These are phyloP conservation scores for Deroptyus accipitrinus DNA, from an alignment of 2,113 vertebrate genomes.

Conservation along the genomic window DNA sequence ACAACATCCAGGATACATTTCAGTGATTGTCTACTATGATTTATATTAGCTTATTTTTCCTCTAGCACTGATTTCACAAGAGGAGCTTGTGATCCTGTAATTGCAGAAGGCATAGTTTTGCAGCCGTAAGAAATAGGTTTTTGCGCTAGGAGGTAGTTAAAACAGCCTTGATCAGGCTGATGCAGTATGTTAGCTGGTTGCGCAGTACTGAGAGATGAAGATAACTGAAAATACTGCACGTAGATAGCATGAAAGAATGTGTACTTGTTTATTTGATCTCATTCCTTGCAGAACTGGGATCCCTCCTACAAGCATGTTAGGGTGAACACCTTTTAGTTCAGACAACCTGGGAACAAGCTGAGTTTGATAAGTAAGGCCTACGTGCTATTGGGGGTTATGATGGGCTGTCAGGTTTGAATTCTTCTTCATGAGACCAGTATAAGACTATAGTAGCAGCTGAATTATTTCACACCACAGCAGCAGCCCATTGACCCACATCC, in stretches of 20 bases:
- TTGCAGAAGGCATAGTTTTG: conserved; percentile 8
- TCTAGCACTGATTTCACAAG: conserved; percentile 30
- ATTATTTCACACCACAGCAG: neutral
- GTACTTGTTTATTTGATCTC: neutral
- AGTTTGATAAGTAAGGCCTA: neutral
- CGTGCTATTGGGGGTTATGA: neutral
- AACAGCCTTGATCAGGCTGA: neutral
- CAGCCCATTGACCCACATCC: neutral
- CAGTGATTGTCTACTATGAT: neutral
- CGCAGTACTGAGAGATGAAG: neutral
- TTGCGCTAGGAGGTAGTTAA: neutral
- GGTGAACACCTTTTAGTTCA: neutral
- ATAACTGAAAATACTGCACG: neutral
- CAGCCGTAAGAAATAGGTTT: neutral
- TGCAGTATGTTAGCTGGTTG: neutral
- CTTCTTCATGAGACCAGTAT: neutral
- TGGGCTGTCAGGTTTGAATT: neutral
- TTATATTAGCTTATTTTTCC: conserved; percentile 8
- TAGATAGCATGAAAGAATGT: neutral
- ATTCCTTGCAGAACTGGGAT: neutral
- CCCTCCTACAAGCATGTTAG: neutral
- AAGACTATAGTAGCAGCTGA: neutral
- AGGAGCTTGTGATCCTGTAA: conserved; percentile 16
- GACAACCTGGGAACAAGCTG: neutral
- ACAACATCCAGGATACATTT: neutral